Base-by-base conservation (phyloP, 2,113 vertebrate species). In the Mungos mungo region DNA sequence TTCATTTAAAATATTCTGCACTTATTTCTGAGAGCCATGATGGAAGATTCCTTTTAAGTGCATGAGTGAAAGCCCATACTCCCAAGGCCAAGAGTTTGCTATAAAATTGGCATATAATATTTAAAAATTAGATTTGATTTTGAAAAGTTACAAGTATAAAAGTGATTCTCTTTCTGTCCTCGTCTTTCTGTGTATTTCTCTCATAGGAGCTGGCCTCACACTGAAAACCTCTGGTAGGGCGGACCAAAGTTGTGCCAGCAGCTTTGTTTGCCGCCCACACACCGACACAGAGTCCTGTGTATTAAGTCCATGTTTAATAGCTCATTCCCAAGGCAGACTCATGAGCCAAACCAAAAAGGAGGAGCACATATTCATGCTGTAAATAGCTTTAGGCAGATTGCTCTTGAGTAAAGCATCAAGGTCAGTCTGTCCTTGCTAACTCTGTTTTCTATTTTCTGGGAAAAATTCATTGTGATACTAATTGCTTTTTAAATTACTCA, bases 181-280 rank as follows among this genome's bases (percentile, higher is more conserved):
- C 72, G 41, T 96, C 27, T 82, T 92, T 93, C 93, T 72, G 29
- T 66, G 25, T 19, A 3, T 84, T 81, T 69, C 81, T 96, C 93
- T 88, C 80, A 8, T 19, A 71, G 94, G 90, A 94, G 45, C 29
- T 66, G 65, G 45, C 95, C 91, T 96, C 86, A 79, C 45, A 35
- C 33, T 29, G 71, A 41, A 90, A 47, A 41, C 16, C 66, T 10
- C 60, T 45, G 16, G 13, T 2, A 60, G 72, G 89, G 89, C 0
- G 23, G 81, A 94, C 38, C 14, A 8, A 57, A 66, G 33, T 66
- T 84, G 47, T 77, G 85, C 80, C 83, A 85, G 81, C 96, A 84
- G 57, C 54, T 97, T 87, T 86, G 65, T 74, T 52, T 35, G n/a
- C 47, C n/a, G 71, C 96, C 96, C 97, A 95, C 96, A 92, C 96